Evolutionary conservation across 2,888 invertebrate genomes (phyloP).

Genomic region (Himalopsyche japonica): DNA sequence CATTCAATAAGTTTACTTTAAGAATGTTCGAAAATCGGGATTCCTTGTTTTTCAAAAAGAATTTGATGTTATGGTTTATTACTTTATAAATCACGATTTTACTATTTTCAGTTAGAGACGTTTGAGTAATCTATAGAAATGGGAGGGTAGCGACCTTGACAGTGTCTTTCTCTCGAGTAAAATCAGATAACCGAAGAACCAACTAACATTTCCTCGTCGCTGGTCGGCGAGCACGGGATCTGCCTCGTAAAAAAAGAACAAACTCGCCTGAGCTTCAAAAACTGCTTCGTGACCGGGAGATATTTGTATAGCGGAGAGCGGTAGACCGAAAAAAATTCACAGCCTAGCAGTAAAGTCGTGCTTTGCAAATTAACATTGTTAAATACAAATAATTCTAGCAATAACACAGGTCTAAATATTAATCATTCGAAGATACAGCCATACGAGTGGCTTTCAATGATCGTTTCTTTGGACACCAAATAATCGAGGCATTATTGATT

Average conservation of each 20-base stretch:
- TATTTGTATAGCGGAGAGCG: background rate
- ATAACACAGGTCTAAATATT: background rate
- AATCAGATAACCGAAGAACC: background rate
- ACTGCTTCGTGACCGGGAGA: background rate
- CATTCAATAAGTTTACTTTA: too few species aligned
- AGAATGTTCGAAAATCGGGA: too few species aligned
- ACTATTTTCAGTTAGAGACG: too few species aligned
- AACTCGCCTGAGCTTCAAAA: background rate
- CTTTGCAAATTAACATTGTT: background rate
- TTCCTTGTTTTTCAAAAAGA: too few species aligned
- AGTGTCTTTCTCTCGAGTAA: background rate
- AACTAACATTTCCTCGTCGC: background rate
- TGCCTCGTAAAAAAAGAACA: background rate
- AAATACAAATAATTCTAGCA: background rate
- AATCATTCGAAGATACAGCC: background rate
- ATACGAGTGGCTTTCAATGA: background rate
- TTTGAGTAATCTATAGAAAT: background rate
- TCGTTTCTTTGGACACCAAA: background rate
- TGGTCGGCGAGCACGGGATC: background rate
- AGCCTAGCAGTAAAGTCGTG: background rate
- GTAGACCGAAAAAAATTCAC: background rate
- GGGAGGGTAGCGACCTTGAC: background rate
- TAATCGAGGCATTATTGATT: too few species aligned
- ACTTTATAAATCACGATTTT: too few species aligned
- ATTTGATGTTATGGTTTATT: too few species aligned